These are phyloP conservation scores for Amblyjoppa proteus DNA, from an alignment of 2,888 invertebrate genomes.

Conservation along the genomic window DNA sequence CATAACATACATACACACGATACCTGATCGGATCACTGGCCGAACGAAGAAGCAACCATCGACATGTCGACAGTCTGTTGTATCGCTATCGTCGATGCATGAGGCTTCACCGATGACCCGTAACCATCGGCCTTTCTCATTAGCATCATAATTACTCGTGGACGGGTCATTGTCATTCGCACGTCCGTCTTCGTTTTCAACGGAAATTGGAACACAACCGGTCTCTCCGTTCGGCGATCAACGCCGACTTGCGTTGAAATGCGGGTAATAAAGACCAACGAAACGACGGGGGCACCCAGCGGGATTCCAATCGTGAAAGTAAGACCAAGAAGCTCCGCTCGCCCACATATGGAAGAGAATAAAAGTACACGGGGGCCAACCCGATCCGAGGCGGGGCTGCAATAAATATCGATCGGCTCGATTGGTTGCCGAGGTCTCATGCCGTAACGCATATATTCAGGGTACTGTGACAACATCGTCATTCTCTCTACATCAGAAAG, in stretches of 20 bases:
- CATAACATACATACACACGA: background rate
- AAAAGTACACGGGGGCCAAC: conserved; percentile 4
- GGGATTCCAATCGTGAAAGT: conserved; percentile 6
- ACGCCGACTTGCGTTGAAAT: background rate
- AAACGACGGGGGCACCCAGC: background rate
- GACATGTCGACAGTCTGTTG: background rate
- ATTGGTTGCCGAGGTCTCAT: conserved; percentile 38
- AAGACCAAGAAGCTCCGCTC: background rate
- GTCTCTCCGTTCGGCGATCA: conserved; percentile 20
- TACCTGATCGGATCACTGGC: background rate
- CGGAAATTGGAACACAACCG: conserved; percentile 25
- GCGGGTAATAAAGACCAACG: conserved; percentile 18
- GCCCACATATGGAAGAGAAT: background rate
- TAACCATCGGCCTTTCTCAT: conserved; percentile 1
- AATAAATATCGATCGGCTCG: conserved; percentile 50
- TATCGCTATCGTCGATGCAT: background rate
- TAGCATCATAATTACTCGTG: conserved; percentile 29
- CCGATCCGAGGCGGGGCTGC: conserved; percentile 13
- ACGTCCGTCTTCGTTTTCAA: conserved; percentile 7
- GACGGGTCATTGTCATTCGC: conserved; percentile 33
- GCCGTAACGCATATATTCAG: background rate
- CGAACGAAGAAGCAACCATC: background rate
- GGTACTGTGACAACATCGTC: background rate
- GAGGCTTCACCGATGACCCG: conserved; percentile 16
- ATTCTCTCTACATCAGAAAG: background rate